Evolutionary conservation across 2,797 vertebrate genomes (phyloP), one percentile per base, ranked within the genome.

Genomic region (Tenualosa ilisha): DNA sequence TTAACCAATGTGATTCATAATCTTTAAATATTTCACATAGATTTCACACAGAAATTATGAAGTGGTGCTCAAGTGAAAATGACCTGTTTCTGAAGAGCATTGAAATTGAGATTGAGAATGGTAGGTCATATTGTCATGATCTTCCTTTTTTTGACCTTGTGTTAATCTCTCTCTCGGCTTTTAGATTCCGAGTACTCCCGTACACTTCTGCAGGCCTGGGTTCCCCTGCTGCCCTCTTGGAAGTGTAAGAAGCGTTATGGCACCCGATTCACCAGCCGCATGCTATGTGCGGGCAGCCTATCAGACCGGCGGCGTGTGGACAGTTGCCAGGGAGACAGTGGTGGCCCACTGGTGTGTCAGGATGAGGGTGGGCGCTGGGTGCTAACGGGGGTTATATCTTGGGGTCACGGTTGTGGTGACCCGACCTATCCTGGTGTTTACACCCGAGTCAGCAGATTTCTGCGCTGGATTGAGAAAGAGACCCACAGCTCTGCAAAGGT

Each of bases 301-400:
- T 96, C 96, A 0, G 94, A 95, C 90, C 95, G 91, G 1, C 96
- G 94, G 24, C 94, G 95, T 0, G 96, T 97, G 88, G 96, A 97
- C 93, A 97, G 97, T 89, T 98, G 97, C 89, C 97, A 97, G 89
- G 97, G 97, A 0, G 97, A 97, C 93, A 97, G 97, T 0, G 97
- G 97, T 11, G 97, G 97, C 40, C 97, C 97, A 0, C 93, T 97
- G 90, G 95, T 96, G 88, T 97, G 97, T 86, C 96, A 96, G 90
- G 95, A 91, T 3, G 87, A 95, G 83, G 92, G 91, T 0, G 96
- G 96, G 6, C 96, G 90, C n/a, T 97, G 97, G 97, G 92, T 95
- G 79, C 96, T 97, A 88, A 92, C 95, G 13, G 97, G 97, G 37
- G 91, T 97, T 89, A 97, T 97, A 86, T 97, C 97, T n/a, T 97